These are phyloP conservation scores for Esperia sulphurella DNA, from an alignment of 2,888 invertebrate species.

Conservation along the genomic window DNA sequence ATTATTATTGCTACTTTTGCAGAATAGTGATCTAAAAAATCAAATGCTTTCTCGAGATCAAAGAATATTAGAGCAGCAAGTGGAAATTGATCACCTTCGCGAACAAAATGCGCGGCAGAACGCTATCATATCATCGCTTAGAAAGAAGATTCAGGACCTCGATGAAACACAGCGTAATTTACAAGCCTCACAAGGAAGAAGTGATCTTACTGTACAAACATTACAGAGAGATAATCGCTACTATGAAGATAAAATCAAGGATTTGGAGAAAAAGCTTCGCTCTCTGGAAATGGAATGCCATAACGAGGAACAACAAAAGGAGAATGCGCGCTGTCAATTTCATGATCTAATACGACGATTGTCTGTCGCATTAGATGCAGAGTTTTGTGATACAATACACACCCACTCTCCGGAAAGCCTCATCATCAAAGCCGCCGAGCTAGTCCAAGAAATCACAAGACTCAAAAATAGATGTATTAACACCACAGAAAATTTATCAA, in stretches of 20 bases:
- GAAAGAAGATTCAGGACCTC: constrained; percentile 87
- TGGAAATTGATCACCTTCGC: constrained; percentile 87
- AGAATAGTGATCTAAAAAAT: constrained; percentile 86
- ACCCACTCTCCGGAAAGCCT: constrained; percentile 84
- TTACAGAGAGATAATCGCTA: constrained; percentile 85
- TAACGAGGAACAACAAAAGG: constrained; percentile 87
- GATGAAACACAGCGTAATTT: constrained; percentile 88
- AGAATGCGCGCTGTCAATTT: constrained; percentile 82
- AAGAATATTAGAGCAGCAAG: constrained; percentile 86
- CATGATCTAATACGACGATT: constrained; percentile 86
- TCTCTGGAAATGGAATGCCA: constrained; percentile 85
- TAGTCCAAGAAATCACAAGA: constrained; percentile 85
- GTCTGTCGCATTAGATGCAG: constrained; percentile 84
- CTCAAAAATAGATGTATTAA: constrained; percentile 81
- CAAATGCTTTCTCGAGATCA: constrained; percentile 85
- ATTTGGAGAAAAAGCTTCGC: constrained; percentile 86
- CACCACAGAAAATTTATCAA: constrained; percentile 79
- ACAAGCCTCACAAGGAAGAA: constrained; percentile 80
- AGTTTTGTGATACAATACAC: constrained; percentile 83
- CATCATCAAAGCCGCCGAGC: constrained; percentile 87
- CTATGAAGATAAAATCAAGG: constrained; percentile 87
- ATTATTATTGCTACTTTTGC: constrained; percentile 22
- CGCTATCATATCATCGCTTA: constrained; percentile 87
- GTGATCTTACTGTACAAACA: constrained; percentile 86
- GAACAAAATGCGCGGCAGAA: constrained; percentile 91